These are phyloP conservation scores for Asarcornis scutulata DNA, from an alignment of 2,113 vertebrate genomes.

Conservation along the genomic window DNA sequence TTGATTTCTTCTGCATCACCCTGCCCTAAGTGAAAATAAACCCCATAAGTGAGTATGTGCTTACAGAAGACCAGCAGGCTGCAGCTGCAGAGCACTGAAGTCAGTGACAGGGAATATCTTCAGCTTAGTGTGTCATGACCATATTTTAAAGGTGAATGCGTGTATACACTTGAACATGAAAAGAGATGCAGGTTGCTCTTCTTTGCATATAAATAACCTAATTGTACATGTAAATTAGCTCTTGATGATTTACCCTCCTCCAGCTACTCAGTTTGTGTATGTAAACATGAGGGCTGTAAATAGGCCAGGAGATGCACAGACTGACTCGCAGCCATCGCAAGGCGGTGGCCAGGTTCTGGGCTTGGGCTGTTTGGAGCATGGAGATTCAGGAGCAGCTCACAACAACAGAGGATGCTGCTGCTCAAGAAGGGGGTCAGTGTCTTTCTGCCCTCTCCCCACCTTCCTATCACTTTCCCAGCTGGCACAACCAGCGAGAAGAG, in stretches of 20 bases:
- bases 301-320: fast-evolving
- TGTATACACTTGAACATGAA: not conserved
- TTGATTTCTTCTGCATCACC: not conserved
- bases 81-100: not conserved
- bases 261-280: not conserved
- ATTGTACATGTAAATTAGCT: not conserved
- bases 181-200: not conserved
- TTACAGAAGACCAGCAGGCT: not conserved
- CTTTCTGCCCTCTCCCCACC: not conserved
- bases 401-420: not conserved
- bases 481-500: not conserved
- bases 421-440: not conserved
- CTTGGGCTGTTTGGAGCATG: not conserved
- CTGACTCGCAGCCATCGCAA: not conserved
- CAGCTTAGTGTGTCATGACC: not conserved
- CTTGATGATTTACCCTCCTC: not conserved
- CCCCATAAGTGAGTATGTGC: not conserved
- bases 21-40: not conserved
- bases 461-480: not conserved
- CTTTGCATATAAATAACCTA: not conserved
- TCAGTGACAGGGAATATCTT: not conserved
- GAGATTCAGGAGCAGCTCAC: not conserved
- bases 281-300: fast-evolving
- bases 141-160: not conserved
- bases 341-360: not conserved